These are phyloP conservation scores for Caenorhabditis sinica DNA, from an alignment of 2,888 invertebrate genomes.

Conservation along the genomic window DNA sequence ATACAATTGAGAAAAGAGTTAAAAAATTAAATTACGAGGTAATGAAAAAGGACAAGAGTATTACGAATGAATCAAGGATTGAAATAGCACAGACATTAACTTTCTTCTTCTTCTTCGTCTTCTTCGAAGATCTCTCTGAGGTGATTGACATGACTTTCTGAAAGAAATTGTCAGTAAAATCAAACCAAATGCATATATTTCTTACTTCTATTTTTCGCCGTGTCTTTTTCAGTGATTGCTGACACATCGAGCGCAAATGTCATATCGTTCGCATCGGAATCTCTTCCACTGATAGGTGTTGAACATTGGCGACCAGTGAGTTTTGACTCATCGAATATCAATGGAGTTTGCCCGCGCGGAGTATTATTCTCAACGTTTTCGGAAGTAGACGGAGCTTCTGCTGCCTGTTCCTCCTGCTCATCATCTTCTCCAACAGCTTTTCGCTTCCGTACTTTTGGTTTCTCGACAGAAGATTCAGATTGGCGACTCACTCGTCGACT, in stretches of 20 bases:
- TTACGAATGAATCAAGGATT: neutral
- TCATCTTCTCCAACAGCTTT: slow-evolving; percentile 14
- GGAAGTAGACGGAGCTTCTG: neutral
- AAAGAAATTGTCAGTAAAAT: neutral
- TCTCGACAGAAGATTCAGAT: neutral
- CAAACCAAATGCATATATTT: neutral
- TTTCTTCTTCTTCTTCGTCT: slow-evolving; percentile 17
- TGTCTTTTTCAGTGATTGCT: slow-evolving; percentile 44
- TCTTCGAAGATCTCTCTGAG: slow-evolving; percentile 49
- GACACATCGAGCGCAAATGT: slow-evolving; percentile 54
- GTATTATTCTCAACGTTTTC: slow-evolving; percentile 6
- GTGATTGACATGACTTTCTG: slow-evolving; percentile 35
- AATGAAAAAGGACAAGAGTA: slow-evolving; percentile 1
- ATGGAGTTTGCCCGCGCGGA: slow-evolving; percentile 26
- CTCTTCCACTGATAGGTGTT: slow-evolving; percentile 41
- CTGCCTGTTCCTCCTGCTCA: neutral
- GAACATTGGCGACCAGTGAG: slow-evolving; percentile 54
- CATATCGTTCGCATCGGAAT: slow-evolving; percentile 18
- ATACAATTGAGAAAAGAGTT: slow-evolving; percentile 7
- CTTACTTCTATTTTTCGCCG: slow-evolving; percentile 51
- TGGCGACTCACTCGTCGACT: slow-evolving; percentile 22
- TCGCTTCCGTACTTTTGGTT: slow-evolving; percentile 4
- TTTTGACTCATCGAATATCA: slow-evolving; percentile 39
- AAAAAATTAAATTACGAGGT: neutral
- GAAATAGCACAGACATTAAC: neutral